These are phyloP conservation scores for Dromaius novaehollandiae DNA, from an alignment of 2,113 vertebrate genomes.

Conservation along the genomic window DNA sequence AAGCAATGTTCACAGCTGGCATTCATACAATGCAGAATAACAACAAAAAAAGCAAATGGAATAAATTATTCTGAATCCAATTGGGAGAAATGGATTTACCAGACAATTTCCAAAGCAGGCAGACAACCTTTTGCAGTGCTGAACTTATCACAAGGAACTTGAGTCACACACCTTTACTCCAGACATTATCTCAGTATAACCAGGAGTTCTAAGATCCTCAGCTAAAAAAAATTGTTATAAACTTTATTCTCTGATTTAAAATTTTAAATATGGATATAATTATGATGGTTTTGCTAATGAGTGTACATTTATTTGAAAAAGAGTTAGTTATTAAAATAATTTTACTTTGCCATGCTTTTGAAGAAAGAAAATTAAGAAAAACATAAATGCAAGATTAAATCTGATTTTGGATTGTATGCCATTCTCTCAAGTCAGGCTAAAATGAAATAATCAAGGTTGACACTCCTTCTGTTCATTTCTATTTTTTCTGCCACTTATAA, in stretches of 20 bases:
- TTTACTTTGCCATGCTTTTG: not conserved
- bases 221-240: not conserved
- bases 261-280: not conserved
- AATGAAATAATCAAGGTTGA: not conserved
- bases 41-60: not conserved
- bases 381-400: not conserved
- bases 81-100: not conserved
- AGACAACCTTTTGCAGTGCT: not conserved
- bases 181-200: not conserved
- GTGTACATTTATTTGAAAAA: not conserved
- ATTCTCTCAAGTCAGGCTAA: not conserved
- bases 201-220: not conserved
- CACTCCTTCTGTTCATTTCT: not conserved
- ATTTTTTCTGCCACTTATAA: not conserved
- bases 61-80: not conserved
- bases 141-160: not conserved
- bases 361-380: not conserved
- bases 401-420: not conserved
- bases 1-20: not conserved
- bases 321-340: not conserved
- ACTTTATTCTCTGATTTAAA: not conserved
- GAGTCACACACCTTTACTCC: not conserved
- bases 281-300: not conserved
- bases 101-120: not conserved
- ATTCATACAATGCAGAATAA: not conserved